Evolutionary conservation across 2,113 vertebrate genomes (phyloP).

Genomic region (Cyanoliseus patagonus): DNA sequence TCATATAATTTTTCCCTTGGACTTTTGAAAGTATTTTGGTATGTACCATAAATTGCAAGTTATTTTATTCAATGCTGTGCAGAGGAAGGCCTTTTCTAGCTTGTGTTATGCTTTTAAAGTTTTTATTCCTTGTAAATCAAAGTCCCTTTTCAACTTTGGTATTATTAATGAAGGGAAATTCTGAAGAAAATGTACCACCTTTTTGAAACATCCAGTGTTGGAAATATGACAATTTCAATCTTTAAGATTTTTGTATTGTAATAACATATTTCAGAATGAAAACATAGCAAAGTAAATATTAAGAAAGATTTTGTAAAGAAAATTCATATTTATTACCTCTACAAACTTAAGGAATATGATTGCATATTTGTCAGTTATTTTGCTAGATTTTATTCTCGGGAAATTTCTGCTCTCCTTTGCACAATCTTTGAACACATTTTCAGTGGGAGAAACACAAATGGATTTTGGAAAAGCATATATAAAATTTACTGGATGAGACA

Average conservation of each 20-base stretch:
- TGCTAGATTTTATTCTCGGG: not conserved
- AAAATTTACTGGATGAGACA: not conserved
- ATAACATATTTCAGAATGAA: not conserved
- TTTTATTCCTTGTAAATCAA: not conserved
- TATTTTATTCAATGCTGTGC: not conserved
- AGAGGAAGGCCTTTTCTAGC: not conserved
- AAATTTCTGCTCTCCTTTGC: not conserved
- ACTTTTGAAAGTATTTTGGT: not conserved
- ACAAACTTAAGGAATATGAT: not conserved
- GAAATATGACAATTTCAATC: not conserved
- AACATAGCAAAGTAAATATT: not conserved
- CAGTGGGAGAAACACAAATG: not conserved
- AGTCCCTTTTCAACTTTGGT: not conserved
- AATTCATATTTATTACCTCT: accelerated
- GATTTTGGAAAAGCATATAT: not conserved
- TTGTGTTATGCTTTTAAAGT: not conserved
- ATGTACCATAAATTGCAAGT: not conserved
- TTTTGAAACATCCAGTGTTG: not conserved
- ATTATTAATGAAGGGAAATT: not conserved
- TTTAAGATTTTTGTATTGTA: not conserved
- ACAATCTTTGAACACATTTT: not conserved
- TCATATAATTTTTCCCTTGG: not conserved
- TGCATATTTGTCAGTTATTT: not conserved
- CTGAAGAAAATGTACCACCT: not conserved
- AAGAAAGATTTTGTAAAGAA: not conserved